These are phyloP conservation scores for Poecilia latipinna DNA, from an alignment of 2,113 vertebrate genomes.

Conservation along the genomic window DNA sequence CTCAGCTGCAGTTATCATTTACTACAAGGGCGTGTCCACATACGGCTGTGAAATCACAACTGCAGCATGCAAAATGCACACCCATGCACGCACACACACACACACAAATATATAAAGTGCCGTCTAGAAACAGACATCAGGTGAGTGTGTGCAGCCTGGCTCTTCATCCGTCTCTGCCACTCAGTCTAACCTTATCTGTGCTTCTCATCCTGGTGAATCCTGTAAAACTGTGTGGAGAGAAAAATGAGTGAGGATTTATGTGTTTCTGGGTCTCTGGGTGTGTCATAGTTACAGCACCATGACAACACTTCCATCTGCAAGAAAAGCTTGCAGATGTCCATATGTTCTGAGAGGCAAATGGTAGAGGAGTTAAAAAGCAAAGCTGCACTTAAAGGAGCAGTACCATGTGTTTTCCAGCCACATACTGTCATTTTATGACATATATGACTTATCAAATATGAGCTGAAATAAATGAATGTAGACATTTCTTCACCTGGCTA, in stretches of 20 bases:
- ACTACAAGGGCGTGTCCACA: slow-evolving; percentile 18
- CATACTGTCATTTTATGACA: too few species aligned
- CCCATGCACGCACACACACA: too few species aligned
- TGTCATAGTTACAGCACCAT: not conserved
- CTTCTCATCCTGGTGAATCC: not conserved
- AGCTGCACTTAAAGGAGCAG: too few species aligned
- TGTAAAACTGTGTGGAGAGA: not conserved
- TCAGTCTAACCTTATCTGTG: not conserved
- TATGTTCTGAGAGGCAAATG: too few species aligned
- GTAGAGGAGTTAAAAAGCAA: too few species aligned
- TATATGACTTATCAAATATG: too few species aligned
- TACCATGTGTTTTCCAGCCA: too few species aligned
- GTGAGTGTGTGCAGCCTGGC: not conserved
- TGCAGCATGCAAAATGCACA: not conserved
- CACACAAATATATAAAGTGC: not conserved
- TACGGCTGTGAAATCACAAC: slow-evolving; percentile 8
- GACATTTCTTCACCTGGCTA: too few species aligned
- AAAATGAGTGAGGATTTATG: not conserved
- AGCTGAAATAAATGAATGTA: too few species aligned
- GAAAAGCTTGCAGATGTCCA: too few species aligned
- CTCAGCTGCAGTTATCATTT: slow-evolving; percentile 22
- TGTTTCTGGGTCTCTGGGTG: not conserved
- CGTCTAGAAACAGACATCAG: not conserved
- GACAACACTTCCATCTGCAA: too few species aligned
- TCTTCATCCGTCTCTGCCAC: not conserved